Evolutionary conservation across 2,888 invertebrate species (phyloP).

Genomic region (Kuschelorhynchus macadamiae): DNA sequence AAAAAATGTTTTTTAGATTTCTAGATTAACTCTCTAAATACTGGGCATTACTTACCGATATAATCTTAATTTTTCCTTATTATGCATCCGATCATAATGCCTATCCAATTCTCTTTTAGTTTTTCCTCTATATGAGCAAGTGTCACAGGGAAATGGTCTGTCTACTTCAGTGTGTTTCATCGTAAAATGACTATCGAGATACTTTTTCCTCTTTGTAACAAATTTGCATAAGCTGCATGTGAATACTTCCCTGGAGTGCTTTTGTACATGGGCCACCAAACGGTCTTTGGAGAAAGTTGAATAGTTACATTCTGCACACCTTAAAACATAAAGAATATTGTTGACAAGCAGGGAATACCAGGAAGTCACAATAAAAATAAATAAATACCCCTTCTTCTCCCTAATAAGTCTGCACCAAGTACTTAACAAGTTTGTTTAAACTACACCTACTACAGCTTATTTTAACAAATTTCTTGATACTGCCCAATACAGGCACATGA

Average conservation of each 20-base stretch:
- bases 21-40: background rate
- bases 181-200: constrained; percentile 35
- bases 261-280: constrained; percentile 36
- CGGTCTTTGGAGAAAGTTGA: constrained; percentile 39
- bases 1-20: background rate
- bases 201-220: constrained; percentile 32
- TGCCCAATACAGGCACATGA: too few species aligned
- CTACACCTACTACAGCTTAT: too few species aligned
- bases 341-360: too few species aligned
- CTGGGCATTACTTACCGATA: constrained; percentile 30
- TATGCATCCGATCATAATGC: constrained; percentile 45
- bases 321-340: constrained; percentile 12
- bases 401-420: too few species aligned
- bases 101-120: constrained; percentile 40
- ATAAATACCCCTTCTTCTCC: too few species aligned
- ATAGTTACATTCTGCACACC: constrained; percentile 42
- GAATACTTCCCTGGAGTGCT: constrained; percentile 37
- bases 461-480: too few species aligned
- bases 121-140: constrained; percentile 45
- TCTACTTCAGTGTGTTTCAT: constrained; percentile 24
- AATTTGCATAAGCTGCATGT: constrained; percentile 42
- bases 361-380: too few species aligned
- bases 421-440: too few species aligned
- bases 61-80: constrained; percentile 31
- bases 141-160: constrained; percentile 42